These are phyloP conservation scores for Crypturellus tataupa DNA, from an alignment of 2,797 vertebrate species.

Conservation along the genomic window DNA sequence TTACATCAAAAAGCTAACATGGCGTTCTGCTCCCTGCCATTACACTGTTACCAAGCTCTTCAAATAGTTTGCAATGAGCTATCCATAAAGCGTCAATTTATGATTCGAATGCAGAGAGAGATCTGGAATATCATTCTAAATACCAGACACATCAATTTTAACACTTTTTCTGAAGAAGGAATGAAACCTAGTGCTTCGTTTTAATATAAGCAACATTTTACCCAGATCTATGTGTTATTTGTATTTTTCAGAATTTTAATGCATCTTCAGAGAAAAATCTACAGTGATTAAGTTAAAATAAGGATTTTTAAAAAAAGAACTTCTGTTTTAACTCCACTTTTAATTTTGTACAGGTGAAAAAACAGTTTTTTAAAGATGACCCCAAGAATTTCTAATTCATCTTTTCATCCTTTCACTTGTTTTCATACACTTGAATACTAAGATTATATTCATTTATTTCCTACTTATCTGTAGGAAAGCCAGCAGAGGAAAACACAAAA, in stretches of 20 bases:
- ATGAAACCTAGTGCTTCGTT: conserved; percentile 6
- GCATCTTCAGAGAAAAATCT: conserved; percentile 10
- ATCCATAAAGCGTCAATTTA: conserved; percentile 52
- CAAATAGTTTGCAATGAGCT: conserved; percentile 54
- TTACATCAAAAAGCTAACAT: conserved; percentile 58
- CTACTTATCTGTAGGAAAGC: background rate
- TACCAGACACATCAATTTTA: conserved; percentile 1
- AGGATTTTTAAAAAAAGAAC: background rate
- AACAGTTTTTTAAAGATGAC: background rate
- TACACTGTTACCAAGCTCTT: conserved; percentile 51
- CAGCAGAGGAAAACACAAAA: background rate
- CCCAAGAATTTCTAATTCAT: background rate
- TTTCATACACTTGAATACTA: background rate
- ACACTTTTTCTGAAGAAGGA: conserved; percentile 22
- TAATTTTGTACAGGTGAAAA: background rate
- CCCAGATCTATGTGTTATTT: background rate
- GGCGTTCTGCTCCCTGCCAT: conserved; percentile 54
- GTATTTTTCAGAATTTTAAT: background rate
- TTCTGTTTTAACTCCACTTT: background rate
- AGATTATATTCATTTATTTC: background rate
- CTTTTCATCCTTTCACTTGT: background rate
- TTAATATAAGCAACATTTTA: background rate
- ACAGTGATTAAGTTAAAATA: background rate
- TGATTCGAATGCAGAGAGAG: conserved; percentile 63
- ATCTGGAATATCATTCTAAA: conserved; percentile 41